A percentile compares a stretch with the other conserved stretches of the same genome.
Evolutionary conservation across 2,888 invertebrate species (phyloP).

Genomic region (Lucinisca nassula): DNA sequence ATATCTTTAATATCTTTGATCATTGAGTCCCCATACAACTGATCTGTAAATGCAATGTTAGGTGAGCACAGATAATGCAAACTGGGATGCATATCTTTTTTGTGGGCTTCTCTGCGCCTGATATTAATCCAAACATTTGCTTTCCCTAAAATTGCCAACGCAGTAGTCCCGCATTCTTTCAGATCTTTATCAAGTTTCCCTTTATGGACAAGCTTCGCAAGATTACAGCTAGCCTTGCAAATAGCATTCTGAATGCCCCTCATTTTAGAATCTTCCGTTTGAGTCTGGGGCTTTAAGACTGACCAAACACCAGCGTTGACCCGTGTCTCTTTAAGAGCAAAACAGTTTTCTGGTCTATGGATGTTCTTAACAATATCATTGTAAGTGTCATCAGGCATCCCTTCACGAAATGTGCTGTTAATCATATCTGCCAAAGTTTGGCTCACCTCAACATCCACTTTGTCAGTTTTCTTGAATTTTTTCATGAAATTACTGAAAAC

Average conservation of each 20-base stretch:
- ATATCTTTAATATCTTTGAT: conserved; percentile 3
- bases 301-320: background rate
- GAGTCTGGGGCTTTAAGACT: background rate
- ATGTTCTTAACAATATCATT: background rate
- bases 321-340: background rate
- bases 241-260: background rate
- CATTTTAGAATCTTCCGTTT: conserved; percentile 2
- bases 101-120: background rate
- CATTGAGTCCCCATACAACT: background rate
- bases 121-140: background rate
- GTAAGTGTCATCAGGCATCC: background rate
- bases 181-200: background rate
- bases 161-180: background rate
- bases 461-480: background rate
- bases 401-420: background rate
- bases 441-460: background rate
- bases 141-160: background rate
- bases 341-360: conserved; percentile 10
- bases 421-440: background rate
- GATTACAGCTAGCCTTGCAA: background rate
- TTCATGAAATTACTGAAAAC: background rate
- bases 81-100: background rate
- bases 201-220: background rate
- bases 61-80: background rate
- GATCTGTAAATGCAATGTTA: background rate